These are phyloP conservation scores for Coreius guichenoti DNA, from an alignment of 2,797 vertebrate species.

Conservation along the genomic window DNA sequence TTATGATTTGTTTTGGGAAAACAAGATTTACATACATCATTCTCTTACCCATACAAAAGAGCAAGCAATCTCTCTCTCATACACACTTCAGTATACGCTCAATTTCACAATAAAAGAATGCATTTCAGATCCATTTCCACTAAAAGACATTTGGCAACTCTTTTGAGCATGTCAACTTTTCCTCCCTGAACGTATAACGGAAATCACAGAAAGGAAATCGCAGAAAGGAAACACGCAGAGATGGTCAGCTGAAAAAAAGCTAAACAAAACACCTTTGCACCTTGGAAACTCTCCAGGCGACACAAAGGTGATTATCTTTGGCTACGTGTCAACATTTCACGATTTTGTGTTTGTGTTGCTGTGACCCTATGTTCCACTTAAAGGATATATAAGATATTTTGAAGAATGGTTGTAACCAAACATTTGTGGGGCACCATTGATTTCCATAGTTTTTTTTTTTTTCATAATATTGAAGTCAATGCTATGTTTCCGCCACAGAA, in stretches of 20 bases:
- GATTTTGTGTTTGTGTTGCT: not conserved
- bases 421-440: not conserved
- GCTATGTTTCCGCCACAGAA: too few species aligned
- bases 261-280: not conserved
- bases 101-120: not conserved
- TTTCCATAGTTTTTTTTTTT: too few species aligned
- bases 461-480: not conserved
- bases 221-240: not conserved
- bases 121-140: slow-evolving; percentile 3
- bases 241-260: not conserved
- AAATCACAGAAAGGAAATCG: slow-evolving; percentile 20
- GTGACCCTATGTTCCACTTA: not conserved
- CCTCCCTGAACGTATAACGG: not conserved
- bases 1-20: not conserved
- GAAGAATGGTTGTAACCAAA: not conserved
- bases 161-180: slow-evolving; percentile 20
- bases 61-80: not conserved
- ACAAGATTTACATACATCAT: not conserved
- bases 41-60: slow-evolving; percentile 7
- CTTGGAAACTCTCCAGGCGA: not conserved
- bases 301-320: slow-evolving; percentile 24
- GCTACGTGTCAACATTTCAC: not conserved
- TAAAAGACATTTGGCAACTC: slow-evolving; percentile 21
- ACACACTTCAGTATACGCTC: not conserved
- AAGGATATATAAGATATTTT: not conserved